These are phyloP conservation scores for Acanthopleura granulata DNA, from an alignment of 2,888 invertebrate genomes.

Conservation along the genomic window DNA sequence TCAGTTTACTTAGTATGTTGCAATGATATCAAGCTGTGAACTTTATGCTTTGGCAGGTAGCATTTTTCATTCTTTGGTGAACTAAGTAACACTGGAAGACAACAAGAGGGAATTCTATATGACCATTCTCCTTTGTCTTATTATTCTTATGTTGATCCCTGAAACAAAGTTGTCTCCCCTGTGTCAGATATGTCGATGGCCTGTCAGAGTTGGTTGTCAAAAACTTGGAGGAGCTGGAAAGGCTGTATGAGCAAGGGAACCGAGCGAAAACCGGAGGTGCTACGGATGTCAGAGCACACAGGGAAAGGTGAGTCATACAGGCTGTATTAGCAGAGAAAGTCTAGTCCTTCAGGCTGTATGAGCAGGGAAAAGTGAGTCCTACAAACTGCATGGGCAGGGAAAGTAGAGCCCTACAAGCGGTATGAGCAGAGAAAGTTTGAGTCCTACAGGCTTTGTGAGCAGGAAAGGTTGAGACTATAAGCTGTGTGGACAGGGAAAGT, in stretches of 20 bases:
- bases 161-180: neutral
- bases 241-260: conserved; percentile 59
- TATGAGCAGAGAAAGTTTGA: conserved; percentile 63
- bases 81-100: too few relatives aligned
- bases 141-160: too few relatives aligned
- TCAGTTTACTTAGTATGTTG: too few relatives aligned
- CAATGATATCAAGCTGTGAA: too few relatives aligned
- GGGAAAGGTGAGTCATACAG: conserved; percentile 44
- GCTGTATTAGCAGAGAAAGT: conserved; percentile 59
- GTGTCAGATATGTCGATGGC: conserved; percentile 59
- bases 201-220: conserved; percentile 61
- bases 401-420: conserved; percentile 41
- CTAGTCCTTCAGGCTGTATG: conserved; percentile 41
- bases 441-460: too few relatives aligned
- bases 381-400: conserved; percentile 53
- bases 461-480: conserved; percentile 57
- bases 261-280: conserved; percentile 62
- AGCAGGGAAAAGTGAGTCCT: conserved; percentile 60
- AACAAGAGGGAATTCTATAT: too few relatives aligned
- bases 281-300: conserved; percentile 54
- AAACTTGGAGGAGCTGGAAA: conserved; percentile 53
- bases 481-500: conserved; percentile 55
- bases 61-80: too few relatives aligned
- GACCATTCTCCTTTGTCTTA: too few relatives aligned
- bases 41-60: too few relatives aligned